Base-by-base conservation (phyloP, 64 coral and sea anemone species). In the Actinia equina region DNA sequence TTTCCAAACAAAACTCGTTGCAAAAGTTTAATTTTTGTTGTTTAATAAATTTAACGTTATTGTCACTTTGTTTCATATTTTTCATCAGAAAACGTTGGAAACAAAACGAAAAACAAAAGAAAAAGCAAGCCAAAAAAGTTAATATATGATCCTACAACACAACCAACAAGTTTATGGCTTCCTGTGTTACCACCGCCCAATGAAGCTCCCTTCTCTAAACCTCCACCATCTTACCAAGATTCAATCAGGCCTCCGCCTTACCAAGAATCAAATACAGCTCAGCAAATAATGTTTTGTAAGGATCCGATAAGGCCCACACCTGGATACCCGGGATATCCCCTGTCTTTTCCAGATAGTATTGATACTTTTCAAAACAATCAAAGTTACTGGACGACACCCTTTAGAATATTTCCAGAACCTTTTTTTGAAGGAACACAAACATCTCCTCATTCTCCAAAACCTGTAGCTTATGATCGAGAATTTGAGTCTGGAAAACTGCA, bases 41-140 rank as follows among this genome's bases (percentile, higher is more conserved):
- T 14, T 57, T 12, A 57, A 57, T 57, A 11, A 57, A 57, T 12
- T 57, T 14, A 4, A 14, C 3, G 55, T 14, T 57, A 13, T 57
- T 65, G 6, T 65, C n/a, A 65, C 19, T 63, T 6, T 63, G 20
- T 63, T 63, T 19, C 17, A 26, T 26, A 22, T 74, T 74, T 74
- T 71, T 74, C 13, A 17, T 17, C 43, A 81, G 78, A 49, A 23
- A 49, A 17, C 14, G 78, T 81, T 52, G 78, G 78, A 19, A 52
- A 81, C 18, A 81, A 81, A 44, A 81, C 78, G 22, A 81, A 81
- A 16, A 22, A 11, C 0, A 81, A 81, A 81, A 44, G 78, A 81
- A 81, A 81, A 52, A 46, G 43, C 6, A 81, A 20, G 22, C 78
- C 78, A 19, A 81, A 81, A n/a, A 81, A 52, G 20, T 81, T 81